These are phyloP conservation scores for Caenorhabditis plicata DNA, from an alignment of 2,888 invertebrate species.

Conservation along the genomic window DNA sequence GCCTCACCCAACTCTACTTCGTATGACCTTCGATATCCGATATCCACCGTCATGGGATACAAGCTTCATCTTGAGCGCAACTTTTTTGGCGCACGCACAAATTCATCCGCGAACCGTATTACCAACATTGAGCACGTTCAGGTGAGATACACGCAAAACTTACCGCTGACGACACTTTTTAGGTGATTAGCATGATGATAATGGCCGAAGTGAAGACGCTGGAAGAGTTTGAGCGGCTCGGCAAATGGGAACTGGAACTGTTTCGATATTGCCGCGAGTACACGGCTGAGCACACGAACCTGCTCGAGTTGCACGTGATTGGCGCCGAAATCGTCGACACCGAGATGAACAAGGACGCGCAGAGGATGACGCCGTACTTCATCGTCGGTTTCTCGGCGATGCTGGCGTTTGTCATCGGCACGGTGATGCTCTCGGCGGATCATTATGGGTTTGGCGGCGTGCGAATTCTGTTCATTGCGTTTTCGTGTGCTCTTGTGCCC, in stretches of 20 bases:
- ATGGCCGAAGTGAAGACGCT: conserved; percentile 39
- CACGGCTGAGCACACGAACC: conserved; percentile 17
- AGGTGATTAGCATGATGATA: conserved; percentile 39
- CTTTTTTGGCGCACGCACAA: conserved; percentile 52
- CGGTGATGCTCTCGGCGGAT: conserved; percentile 31
- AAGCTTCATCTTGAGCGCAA: conserved; percentile 60
- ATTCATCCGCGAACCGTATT: conserved; percentile 7
- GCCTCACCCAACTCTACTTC: conserved; percentile 3
- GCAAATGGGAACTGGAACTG: conserved; percentile 54
- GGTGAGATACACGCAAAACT: background rate
- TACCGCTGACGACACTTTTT: conserved; percentile 40
- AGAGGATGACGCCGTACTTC: conserved; percentile 59
- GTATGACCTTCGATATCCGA: conserved; percentile 50
- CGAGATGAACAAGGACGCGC: conserved; percentile 64
- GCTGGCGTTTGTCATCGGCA: conserved; percentile 35
- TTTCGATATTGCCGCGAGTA: conserved; percentile 41
- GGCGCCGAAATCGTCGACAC: conserved; percentile 63
- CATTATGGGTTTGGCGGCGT: conserved; percentile 40
- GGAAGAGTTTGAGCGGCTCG: conserved; percentile 45
- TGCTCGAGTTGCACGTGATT: conserved; percentile 51
- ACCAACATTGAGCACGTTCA: conserved; percentile 8
- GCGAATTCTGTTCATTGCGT: conserved; percentile 44
- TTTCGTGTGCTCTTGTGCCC: conserved; percentile 55
- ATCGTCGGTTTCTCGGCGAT: conserved; percentile 42
- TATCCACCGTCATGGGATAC: conserved; percentile 47